Percentiles rank a stretch among this genome's conserved stretches.
phyloP scores from a whole-genome alignment of 2,113 vertebrate genomes.

The Bufo gargarizans region DNA sequence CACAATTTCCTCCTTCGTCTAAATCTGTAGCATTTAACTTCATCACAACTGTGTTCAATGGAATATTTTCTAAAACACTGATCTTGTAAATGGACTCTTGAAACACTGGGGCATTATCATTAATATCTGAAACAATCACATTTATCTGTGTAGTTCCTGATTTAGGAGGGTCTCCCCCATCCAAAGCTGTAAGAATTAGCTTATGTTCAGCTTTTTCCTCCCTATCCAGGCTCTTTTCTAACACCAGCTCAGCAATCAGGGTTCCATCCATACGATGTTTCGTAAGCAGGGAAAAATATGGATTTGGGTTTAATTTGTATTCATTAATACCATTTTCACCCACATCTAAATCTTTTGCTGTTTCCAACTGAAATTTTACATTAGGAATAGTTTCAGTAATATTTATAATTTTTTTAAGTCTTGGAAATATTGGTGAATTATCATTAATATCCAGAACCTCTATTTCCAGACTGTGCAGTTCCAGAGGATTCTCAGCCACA shows the following conservation, averaged over 20 bases:
- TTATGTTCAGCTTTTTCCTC: not conserved
- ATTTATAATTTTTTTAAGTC: not conserved
- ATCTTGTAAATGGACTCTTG: conserved; percentile 42
- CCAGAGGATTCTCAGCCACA: conserved; percentile 5
- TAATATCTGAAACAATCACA: not conserved
- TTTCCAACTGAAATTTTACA: not conserved
- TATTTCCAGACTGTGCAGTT: conserved; percentile 13
- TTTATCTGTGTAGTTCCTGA: not conserved
- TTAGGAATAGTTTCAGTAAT: not conserved
- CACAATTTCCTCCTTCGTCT: conserved; percentile 69
- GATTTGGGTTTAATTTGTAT: not conserved
- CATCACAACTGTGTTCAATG: conserved; percentile 63
- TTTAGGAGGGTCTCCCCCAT: not conserved
- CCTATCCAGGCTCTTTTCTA: not conserved
- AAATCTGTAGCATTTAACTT: conserved; percentile 67
- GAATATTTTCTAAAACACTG: conserved; percentile 63
- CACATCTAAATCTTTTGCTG: not conserved
- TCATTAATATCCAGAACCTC: conserved; percentile 13
- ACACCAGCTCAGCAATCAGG: not conserved
- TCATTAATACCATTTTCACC: not conserved
- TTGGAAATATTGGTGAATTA: not conserved
- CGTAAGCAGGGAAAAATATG: not conserved
- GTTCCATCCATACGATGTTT: not conserved
- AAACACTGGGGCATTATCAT: not conserved
- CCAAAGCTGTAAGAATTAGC: not conserved